Conservation (phyloP, 2,797 vertebrate genomes). For the Acanthornis magna region DNA sequence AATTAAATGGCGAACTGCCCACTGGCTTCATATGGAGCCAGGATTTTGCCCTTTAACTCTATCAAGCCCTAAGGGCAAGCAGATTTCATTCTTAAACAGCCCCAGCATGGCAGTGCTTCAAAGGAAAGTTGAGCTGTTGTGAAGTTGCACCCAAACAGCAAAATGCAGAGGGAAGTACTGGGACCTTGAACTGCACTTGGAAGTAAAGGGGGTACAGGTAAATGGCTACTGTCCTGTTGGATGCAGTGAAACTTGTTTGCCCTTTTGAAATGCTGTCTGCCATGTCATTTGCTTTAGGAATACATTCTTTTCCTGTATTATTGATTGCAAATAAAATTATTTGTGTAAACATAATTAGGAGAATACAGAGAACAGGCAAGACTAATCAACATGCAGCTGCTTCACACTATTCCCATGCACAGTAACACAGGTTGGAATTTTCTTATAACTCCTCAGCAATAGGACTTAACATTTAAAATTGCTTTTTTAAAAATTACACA, state of each 20-base stretch:
- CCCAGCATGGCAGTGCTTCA: neutral
- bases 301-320: neutral
- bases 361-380: neutral
- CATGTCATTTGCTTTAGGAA: neutral
- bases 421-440: neutral
- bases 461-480: neutral
- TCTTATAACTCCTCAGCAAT: neutral
- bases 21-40: conserved; percentile 31
- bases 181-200: neutral
- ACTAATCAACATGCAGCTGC: neutral
- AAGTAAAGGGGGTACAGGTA: neutral
- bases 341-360: neutral
- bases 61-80: conserved; percentile 28
- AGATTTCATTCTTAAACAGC: conserved; percentile 20
- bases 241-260: neutral
- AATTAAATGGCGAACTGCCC: conserved; percentile 48
- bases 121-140: neutral
- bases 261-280: neutral
- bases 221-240: neutral
- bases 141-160: neutral
- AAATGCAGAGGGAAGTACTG: neutral
- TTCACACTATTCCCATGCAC: neutral
- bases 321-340: neutral
- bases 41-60: conserved; percentile 53
- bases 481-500: neutral